Evolutionary conservation across 2,113 vertebrate species (phyloP), one percentile per base, ranked within the genome.

Genomic region (Oceanites oceanicus): DNA sequence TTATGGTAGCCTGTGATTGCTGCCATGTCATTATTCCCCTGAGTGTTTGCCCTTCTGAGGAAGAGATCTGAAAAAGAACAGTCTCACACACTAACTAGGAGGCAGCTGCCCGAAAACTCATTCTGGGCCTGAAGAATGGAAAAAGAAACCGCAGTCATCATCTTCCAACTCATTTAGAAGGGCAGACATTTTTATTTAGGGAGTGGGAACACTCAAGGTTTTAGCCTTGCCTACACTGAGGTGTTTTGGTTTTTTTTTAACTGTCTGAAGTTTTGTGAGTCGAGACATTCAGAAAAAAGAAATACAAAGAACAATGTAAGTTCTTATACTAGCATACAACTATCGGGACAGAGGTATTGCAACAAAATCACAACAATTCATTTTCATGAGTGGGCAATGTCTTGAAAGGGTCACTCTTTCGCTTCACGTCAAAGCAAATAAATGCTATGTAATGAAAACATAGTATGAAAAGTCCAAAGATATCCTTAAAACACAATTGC

Each of bases 1-100:
- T 91, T 42, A 19, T 36, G 95, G 95, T 80, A 92, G 91, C 66
- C 68, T 85, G 94, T 19, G 50, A 79, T 32, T 82, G 91, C 91
- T 95, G 80, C 34, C 89, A 53, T 81, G 86, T 50, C 38, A 3
- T n/a, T 65, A 22, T 50, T 89, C 73, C 92, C 91, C 27, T 32
- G 65, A 70, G 94, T 36, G 30, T 29, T 66, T 74, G 78, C 65
- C 76, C 86, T 92, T 90, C 86, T 72, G 81, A 3, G 13, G 73
- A 68, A 92, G 36, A 30, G 94, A 81, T 50, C 75, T 84, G 90
- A 79, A 61, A 17, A 50, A 86, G 68, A 79, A 30, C 13, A 63
- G 73, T 65, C 73, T 85, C 77, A 27, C 83, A 78, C 66, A 21
- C 40, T 63, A 44, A 65, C 68, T 19, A 76, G 71, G 80, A 94